A percentile compares a stretch with the other conserved stretches of the same genome.
Evolutionary conservation across 2,888 invertebrate genomes (phyloP).

Genomic region (Diarsia brunnea): DNA sequence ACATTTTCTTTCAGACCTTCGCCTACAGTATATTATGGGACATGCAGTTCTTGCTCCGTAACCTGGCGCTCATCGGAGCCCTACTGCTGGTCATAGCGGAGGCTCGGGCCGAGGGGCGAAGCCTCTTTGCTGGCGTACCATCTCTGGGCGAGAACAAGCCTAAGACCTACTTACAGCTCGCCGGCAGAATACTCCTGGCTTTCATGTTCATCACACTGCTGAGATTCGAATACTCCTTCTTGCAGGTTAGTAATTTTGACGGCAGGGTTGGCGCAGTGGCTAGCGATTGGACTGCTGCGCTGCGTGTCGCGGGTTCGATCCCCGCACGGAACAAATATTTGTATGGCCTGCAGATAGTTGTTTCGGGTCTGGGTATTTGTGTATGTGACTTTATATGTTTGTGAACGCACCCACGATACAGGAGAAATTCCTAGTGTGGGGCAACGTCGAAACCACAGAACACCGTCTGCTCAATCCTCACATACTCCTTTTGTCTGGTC

Average conservation of each 20-base stretch:
- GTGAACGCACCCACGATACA: no score
- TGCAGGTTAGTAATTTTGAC: slow-evolving; percentile 95
- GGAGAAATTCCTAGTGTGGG: no score
- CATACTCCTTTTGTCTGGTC: no score
- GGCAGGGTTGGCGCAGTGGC: no score
- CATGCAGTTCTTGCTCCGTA: slow-evolving; percentile 98
- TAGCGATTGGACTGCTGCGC: no score
- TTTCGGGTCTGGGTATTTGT: no score
- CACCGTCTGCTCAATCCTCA: no score
- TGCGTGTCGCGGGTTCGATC: no score
- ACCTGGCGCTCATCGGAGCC: slow-evolving; percentile 99
- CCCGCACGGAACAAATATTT: no score
- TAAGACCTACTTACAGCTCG: slow-evolving; percentile 98
- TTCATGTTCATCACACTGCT: slow-evolving; percentile 99
- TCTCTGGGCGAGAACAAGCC: slow-evolving; percentile 98
- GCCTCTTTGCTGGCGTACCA: slow-evolving; percentile 98
- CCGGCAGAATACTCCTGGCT: slow-evolving; percentile 98
- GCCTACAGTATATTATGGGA: slow-evolving; percentile 99
- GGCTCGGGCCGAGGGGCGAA: slow-evolving; percentile 97
- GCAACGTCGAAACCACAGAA: no score
- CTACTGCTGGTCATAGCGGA: slow-evolving; percentile 99
- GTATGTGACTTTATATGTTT: no score
- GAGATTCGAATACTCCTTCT: slow-evolving; percentile 97
- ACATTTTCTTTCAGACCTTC: slow-evolving; percentile 92
- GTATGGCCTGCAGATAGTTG: no score